Base-by-base conservation (phyloP, 2,113 vertebrate genomes). In the Microtus oregoni region DNA sequence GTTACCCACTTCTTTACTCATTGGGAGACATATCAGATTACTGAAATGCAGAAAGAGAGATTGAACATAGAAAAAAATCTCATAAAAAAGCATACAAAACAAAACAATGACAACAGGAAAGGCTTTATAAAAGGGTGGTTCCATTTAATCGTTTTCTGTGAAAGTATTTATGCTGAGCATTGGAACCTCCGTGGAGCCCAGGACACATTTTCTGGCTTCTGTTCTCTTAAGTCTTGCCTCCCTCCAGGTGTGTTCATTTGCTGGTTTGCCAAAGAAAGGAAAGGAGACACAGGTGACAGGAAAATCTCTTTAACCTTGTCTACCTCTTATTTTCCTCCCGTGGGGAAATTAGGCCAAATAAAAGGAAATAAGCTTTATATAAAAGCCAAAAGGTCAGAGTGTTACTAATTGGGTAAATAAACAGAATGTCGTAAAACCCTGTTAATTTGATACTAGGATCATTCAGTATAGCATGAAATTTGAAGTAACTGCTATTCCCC, bases 371-470 rank as follows among this genome's bases (percentile, higher is more conserved):
- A 92, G 72, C 85, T 97, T 85, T 92, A 86, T 72, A 87, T 89
- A 95, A 95, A 96, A 97, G 76, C 63, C 96, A 92, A 94, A 97
- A 97, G 90, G 65, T 82, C 91, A 94, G 63, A 92, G 89, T 95
- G 81, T 79, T 94, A 89, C 86, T 97, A 97, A 96, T 96, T 96
- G 93, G 86, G 75, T 94, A 97, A 97, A 96, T 96, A 97, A 97
- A 95, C 82, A 96, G 89, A 96, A 47, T 89, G 47, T 86, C 72
- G 20, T 95, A 91, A 97, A 96, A 89, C 32, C 89, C 89, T 96
- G 95, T 92, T 87, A 95, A 96, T 97, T 97, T 96, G 92, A 96
- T 96, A 96, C 83, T 52, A 94, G 82, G 73, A 97, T 95, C 94
- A 96, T 97, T 96, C 78, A 92, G 73, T 95, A 97, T 95, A 94